These are phyloP conservation scores for Callitettix versicolor DNA, from an alignment of 1,140 invertebrate genomes.

Conservation along the genomic window DNA sequence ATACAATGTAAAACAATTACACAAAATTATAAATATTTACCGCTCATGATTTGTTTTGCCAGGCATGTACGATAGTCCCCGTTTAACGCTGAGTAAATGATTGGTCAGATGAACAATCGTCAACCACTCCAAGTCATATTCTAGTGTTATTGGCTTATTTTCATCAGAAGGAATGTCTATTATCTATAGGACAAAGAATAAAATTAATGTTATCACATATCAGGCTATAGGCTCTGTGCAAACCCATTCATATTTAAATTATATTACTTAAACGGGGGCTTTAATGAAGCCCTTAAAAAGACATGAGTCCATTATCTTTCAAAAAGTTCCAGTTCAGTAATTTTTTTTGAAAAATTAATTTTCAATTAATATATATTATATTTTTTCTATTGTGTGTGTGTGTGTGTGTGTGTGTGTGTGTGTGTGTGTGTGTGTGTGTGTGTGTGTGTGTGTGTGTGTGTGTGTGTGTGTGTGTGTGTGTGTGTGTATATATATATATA, in stretches of 20 bases:
- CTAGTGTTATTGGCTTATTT: slow-evolving; percentile 46
- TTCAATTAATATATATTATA: slow-evolving; percentile 2
- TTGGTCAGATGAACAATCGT: slow-evolving; percentile 78
- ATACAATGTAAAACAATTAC: slow-evolving; percentile 8
- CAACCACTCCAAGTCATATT: slow-evolving; percentile 92
- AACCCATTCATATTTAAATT: background rate
- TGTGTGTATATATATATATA: too few relatives aligned
- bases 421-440: too few relatives aligned
- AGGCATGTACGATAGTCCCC: slow-evolving; percentile 63
- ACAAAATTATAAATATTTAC: slow-evolving; percentile 31
- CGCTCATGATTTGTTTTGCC: slow-evolving; percentile 54
- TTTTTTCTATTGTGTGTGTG: too few relatives aligned
- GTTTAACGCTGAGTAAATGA: slow-evolving; percentile 70
- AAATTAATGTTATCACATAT: background rate
- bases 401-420: too few relatives aligned
- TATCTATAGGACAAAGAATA: slow-evolving; percentile 53
- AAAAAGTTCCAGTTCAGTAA: background rate
- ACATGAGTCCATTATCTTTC: too few relatives aligned
- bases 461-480: too few relatives aligned
- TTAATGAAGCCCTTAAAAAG: too few relatives aligned
- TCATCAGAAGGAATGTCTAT: slow-evolving; percentile 40
- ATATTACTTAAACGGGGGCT: background rate
- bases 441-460: too few relatives aligned
- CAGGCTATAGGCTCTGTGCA: too few relatives aligned
- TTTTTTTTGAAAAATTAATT: background rate